phyloP scores from a whole-genome alignment of 2,113 vertebrate species.

The Oxygymnocypris stewartii region DNA sequence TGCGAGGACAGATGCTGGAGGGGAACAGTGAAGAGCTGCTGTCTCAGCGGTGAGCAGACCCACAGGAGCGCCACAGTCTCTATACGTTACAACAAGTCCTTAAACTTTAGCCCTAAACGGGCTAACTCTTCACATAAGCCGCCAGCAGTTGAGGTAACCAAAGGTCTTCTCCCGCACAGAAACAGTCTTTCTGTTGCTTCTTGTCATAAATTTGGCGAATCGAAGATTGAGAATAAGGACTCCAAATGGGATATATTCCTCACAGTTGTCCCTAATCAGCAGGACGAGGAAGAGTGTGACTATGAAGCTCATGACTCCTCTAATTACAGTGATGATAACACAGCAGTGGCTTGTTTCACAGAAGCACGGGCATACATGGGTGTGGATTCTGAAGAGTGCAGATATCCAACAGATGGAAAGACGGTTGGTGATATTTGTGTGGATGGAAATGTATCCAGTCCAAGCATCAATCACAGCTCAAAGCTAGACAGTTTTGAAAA shows the following conservation, averaged over 20 bases:
- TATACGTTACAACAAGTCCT: too few species aligned
- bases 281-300: background rate
- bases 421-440: background rate
- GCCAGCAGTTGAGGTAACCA: background rate
- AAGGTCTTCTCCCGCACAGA: background rate
- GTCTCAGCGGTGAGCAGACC: constrained; percentile 68
- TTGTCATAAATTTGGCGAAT: background rate
- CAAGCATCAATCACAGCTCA: background rate
- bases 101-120: too few species aligned
- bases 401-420: background rate
- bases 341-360: background rate
- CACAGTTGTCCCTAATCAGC: background rate
- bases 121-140: background rate
- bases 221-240: background rate
- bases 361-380: background rate
- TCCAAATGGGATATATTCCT: constrained; percentile 75
- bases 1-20: constrained; percentile 77
- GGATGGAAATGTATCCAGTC: background rate
- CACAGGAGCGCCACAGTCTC: too few species aligned
- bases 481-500: background rate
- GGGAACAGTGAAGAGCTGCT: constrained; percentile 36
- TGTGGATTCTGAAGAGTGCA: background rate
- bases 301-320: background rate
- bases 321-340: background rate
- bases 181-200: background rate